Evolutionary conservation across 2,888 invertebrate species (phyloP), one percentile per base, ranked within the genome.

Genomic region (Malacosoma neustria): DNA sequence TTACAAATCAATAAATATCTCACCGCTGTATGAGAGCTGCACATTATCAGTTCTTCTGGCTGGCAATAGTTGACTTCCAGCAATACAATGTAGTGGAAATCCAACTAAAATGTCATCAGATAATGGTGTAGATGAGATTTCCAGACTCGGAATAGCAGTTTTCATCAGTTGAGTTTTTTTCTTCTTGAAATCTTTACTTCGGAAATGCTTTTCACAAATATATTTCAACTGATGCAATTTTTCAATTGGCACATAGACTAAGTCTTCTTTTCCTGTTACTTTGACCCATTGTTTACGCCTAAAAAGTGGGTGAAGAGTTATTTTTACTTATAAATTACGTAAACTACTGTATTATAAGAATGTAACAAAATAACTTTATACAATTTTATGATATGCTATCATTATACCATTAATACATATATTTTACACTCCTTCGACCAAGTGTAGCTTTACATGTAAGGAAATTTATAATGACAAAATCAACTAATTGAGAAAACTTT

Each of bases 151-250:
- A 32, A 42, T 32, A 34, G 42, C 37, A 29, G 14, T 32, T 11
- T 30, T 37, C 30, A 12, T 40, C 5, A 42, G 29, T 13, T 33
- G 39, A 4, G 34, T 42, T 31, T 40, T 39, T 11, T 32, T 35
- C 11, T 37, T 39, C 4, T 35, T 36, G 11, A 39, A 42, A 31
- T 37, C 14, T 9, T 35, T 37, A 11, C 9, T 6, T 9, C 12
- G n/a, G 30, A 41, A 41, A 30, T 41, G 41, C 6, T 32, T 34
- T 9, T 34, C 41, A 32, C 38, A 41, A 22, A 39, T 11, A 32
- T 36, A 7, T 34, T 39, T 41, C 11, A 39, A 36, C 36, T 34
- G 32, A 4, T 39, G 13, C 13, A 42, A 15, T 33, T 37, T 42
- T 37, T 37, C 42, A 13, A 42, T 37, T n/a, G 42, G 37, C 3